These are phyloP conservation scores for Caenorhabditis panamensis DNA, from an alignment of 2,888 invertebrate genomes.

Conservation along the genomic window DNA sequence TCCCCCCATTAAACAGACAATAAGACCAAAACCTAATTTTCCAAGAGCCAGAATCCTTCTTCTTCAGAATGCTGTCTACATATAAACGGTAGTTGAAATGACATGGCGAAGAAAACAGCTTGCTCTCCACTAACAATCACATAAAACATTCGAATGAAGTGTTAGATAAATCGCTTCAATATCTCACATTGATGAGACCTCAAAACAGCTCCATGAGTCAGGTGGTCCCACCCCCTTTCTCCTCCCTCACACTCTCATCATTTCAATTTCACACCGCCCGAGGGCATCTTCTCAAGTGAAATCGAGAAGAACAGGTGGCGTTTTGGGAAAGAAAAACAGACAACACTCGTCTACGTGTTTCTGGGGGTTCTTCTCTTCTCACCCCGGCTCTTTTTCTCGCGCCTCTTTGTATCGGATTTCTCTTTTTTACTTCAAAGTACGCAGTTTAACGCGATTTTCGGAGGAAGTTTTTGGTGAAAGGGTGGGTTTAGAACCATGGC, in stretches of 20 bases:
- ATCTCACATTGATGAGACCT: conserved; percentile 8
- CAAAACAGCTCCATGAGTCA: not conserved
- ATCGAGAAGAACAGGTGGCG: conserved; percentile 2
- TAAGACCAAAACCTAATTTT: too few species aligned
- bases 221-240: not conserved
- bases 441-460: conserved; percentile 2
- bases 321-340: conserved; percentile 4
- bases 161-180: not conserved
- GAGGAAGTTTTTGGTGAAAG: not conserved
- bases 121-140: too few species aligned
- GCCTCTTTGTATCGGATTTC: not conserved
- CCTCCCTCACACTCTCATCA: not conserved
- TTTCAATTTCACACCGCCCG: conserved; percentile 11
- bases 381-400: not conserved
- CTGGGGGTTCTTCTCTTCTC: not conserved
- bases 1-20: too few species aligned
- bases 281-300: not conserved
- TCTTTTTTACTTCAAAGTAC: not conserved
- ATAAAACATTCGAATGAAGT: not conserved
- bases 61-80: too few species aligned
- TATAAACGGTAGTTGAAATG: too few species aligned
- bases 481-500: not conserved
- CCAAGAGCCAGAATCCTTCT: too few species aligned
- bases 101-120: too few species aligned
- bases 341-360: conserved; percentile 2